A percentile compares a stretch with the other conserved stretches of the same genome.
Evolutionary conservation across 2,888 invertebrate genomes (phyloP).

Genomic region (Cephus sareptanus): DNA sequence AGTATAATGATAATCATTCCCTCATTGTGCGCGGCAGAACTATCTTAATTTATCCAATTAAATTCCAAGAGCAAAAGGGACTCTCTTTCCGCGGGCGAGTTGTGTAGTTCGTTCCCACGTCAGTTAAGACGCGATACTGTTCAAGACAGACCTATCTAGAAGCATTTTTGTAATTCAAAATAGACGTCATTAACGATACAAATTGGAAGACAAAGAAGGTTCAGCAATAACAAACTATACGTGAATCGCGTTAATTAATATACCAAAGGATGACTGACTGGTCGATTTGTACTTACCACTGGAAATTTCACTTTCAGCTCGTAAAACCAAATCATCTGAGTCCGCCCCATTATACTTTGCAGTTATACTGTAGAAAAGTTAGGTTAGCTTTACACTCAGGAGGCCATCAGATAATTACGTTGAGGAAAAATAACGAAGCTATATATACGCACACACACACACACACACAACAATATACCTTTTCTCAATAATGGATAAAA

Average conservation of each 20-base stretch:
- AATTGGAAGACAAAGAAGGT: not conserved
- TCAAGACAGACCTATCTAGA: not conserved
- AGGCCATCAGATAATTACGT: not conserved
- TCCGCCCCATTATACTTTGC: constrained; percentile 13
- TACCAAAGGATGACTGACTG: not conserved
- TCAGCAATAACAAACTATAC: not conserved
- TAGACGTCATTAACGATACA: not conserved
- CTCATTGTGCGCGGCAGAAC: not conserved
- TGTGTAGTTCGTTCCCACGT: not conserved
- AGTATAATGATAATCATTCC: constrained; percentile 3
- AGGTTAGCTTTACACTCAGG: not conserved
- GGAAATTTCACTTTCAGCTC: constrained; percentile 53
- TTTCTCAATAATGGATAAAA: not conserved
- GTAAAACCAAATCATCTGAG: constrained; percentile 46
- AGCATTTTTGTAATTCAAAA: not conserved
- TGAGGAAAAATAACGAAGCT: not conserved
- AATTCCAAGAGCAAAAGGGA: constrained; percentile 8
- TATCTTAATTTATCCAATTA: constrained; percentile 24
- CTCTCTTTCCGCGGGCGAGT: not conserved
- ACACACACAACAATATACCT: not conserved
- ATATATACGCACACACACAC: not conserved
- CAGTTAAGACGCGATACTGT: not conserved
- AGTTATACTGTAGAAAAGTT: not conserved
- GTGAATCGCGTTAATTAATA: not conserved
- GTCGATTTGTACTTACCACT: not conserved